These are phyloP conservation scores for Coleophora flavipennella DNA, from an alignment of 2,888 invertebrate genomes.

Conservation along the genomic window DNA sequence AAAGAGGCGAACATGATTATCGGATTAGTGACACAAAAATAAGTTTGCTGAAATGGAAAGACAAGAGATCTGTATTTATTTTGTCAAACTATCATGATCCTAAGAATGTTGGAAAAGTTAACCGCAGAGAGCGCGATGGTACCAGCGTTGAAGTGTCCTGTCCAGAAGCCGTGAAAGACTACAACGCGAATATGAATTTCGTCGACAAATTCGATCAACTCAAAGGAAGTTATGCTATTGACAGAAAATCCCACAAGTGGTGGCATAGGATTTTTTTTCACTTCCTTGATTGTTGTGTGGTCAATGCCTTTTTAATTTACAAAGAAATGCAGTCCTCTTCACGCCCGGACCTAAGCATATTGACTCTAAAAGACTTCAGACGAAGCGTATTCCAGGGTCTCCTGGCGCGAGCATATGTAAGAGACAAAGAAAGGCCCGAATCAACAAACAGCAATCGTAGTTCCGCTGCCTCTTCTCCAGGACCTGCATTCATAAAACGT, in stretches of 20 bases:
- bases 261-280: conserved; percentile 15
- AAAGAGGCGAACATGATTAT: conserved; percentile 7
- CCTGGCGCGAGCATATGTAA: conserved; percentile 6
- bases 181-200: conserved; percentile 14
- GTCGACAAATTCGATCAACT: conserved; percentile 17
- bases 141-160: conserved; percentile 8
- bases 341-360: neutral
- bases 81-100: conserved; percentile 12
- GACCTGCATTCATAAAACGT: conserved; percentile 13
- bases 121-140: conserved; percentile 5
- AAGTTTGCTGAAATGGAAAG: conserved; percentile 11
- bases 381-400: conserved; percentile 9
- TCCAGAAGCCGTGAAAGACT: conserved; percentile 12
- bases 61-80: conserved; percentile 11
- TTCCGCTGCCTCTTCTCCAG: conserved; percentile 2
- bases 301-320: conserved; percentile 8
- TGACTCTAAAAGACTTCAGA: conserved; percentile 9
- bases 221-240: conserved; percentile 14
- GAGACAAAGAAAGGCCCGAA: conserved; percentile 1
- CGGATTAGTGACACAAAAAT: conserved; percentile 7
- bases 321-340: conserved; percentile 7
- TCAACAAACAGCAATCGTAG: conserved; percentile 6
- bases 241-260: conserved; percentile 15
- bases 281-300: conserved; percentile 8
- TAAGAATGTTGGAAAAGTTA: conserved; percentile 6